Base-by-base conservation (phyloP, 2,888 invertebrate species). In the Dryobotodes eremita region DNA sequence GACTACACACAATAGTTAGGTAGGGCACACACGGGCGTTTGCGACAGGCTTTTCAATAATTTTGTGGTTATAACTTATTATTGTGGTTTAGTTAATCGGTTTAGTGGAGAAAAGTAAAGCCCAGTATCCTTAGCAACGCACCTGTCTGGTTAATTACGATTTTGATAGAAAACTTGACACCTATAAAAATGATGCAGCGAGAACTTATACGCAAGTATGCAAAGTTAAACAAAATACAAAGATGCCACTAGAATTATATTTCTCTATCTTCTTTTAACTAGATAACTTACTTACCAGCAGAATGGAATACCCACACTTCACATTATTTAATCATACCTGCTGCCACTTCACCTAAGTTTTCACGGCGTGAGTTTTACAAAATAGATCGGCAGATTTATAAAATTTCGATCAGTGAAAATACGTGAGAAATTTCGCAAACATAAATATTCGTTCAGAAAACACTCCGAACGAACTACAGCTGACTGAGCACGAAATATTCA, bases 1-100 rank as follows among this genome's bases (percentile, higher is more conserved):
- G 92, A 94, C 86, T 79, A 73, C 66, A 62, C 61, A 73, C 50
- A 76, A 75, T 73, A 75, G 48, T 87, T 65, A 86, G 71, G 36
- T 17, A 17, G 23, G 65, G 64, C 84, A 80, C 88, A 80, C 89
- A 92, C 87, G 86, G 68, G 72, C 88, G 90, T 79, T 85, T 83
- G 36, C 23, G 50, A 75, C 8, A 3, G 6, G 6, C 17, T 17
- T 7, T 17, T 11, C 8, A 6, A 50, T 57, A 17, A 10, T 11
- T 66, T 11, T 5, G 2, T 15, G n/a, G n/a, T 13, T 57, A 13
- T 61, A 31, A 26, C 59, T 26, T 10, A 31, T 8, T 26, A 2
- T 26, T 17, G 17, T 8, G 17, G 10, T 61, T 5, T 8, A 26
- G 17, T 26, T 26, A 26, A 1, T 13, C 2, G 15, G 3, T 26